Evolutionary conservation across 2,888 invertebrate genomes (phyloP).

Genomic region (Patella depressa): DNA sequence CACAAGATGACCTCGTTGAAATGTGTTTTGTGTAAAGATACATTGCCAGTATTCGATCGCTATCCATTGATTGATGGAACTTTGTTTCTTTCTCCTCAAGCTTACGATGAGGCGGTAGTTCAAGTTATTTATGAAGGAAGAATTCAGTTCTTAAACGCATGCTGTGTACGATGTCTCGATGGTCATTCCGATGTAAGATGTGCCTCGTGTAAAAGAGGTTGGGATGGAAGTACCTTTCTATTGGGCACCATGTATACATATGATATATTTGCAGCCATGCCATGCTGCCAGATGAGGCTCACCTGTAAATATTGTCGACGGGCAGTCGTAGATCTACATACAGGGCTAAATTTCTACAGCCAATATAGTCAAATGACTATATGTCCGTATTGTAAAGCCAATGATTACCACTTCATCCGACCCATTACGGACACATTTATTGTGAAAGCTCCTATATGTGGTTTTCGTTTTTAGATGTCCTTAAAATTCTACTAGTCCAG

Average conservation of each 20-base stretch:
- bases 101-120: slow-evolving; percentile 79
- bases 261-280: slow-evolving; percentile 97
- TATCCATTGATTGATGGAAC: slow-evolving; percentile 98
- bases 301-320: slow-evolving; percentile 95
- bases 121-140: slow-evolving; percentile 79
- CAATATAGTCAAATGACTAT: slow-evolving; percentile 88
- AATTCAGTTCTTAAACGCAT: slow-evolving; percentile 90
- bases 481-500: too few species aligned
- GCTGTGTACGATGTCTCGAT: slow-evolving; percentile 91
- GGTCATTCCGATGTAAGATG: slow-evolving; percentile 76
- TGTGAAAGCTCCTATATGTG: slow-evolving; percentile 60
- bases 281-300: slow-evolving; percentile 93
- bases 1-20: slow-evolving; percentile 88
- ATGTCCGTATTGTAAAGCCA: slow-evolving; percentile 90
- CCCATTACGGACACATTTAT: slow-evolving; percentile 75
- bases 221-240: slow-evolving; percentile 88
- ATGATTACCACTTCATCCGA: slow-evolving; percentile 96
- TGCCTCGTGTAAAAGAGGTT: slow-evolving; percentile 63
- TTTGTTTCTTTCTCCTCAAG: slow-evolving; percentile 95
- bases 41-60: slow-evolving; percentile 93
- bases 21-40: slow-evolving; percentile 86
- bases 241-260: slow-evolving; percentile 98
- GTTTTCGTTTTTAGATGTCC: slow-evolving; percentile 39
- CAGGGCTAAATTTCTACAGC: slow-evolving; percentile 88
- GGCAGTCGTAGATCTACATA: slow-evolving; percentile 88